Percentiles rank a stretch among this genome's conserved stretches.
Evolutionary conservation across 64 coral and sea anemone species (phyloP).

Genomic region (Acropora yongei): DNA sequence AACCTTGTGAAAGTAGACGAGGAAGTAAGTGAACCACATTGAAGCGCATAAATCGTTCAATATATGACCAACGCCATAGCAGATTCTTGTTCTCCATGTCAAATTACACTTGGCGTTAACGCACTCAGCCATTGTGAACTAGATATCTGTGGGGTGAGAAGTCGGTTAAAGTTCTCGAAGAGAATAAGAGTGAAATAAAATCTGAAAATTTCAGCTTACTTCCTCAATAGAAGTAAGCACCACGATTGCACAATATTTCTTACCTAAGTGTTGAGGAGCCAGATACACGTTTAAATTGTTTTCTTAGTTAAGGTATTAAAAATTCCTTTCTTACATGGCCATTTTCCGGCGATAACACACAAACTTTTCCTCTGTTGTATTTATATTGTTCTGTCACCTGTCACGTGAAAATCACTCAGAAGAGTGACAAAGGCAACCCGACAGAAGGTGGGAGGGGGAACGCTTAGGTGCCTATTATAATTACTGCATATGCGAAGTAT

Average conservation of each 20-base stretch:
- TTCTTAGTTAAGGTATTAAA: background rate
- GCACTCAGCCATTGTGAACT: background rate
- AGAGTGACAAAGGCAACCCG: background rate
- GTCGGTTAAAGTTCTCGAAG: background rate
- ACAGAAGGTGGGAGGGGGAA: background rate
- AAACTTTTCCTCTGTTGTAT: too few relatives aligned
- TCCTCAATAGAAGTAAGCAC: too few relatives aligned
- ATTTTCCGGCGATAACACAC: too few relatives aligned
- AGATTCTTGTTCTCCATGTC: constrained; percentile 60
- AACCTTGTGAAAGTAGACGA: constrained; percentile 88
- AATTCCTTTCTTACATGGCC: background rate
- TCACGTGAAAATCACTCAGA: background rate
- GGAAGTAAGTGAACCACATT: constrained; percentile 96
- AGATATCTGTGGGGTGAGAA: background rate
- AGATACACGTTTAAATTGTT: too few relatives aligned
- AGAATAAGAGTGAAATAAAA: background rate
- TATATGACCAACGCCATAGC: constrained; percentile 96
- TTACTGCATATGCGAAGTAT: too few relatives aligned
- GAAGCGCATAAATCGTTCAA: constrained; percentile 96
- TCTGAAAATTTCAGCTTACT: too few relatives aligned
- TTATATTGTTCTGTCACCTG: background rate
- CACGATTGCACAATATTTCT: background rate
- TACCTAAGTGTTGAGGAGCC: background rate
- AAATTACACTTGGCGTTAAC: background rate
- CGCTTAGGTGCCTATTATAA: too few relatives aligned